Conservation (phyloP, 2,113 vertebrate species). For the Oophaga pumilio region DNA sequence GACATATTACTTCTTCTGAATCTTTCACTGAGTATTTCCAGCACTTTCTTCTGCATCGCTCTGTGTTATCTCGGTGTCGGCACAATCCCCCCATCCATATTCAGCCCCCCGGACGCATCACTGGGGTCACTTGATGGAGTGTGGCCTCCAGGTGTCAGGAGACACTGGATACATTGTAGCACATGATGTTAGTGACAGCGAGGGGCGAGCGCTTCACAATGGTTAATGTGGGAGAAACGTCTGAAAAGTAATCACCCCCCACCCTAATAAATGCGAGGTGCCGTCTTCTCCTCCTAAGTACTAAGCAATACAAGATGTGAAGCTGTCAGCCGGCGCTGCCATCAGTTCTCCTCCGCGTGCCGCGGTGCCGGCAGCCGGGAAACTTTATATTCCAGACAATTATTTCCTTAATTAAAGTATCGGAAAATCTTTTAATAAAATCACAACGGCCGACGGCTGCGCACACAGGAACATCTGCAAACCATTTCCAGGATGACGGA, state of each 20-base stretch:
- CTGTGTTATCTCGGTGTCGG: too few relatives aligned
- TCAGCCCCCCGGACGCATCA: neutral
- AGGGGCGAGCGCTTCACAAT: neutral
- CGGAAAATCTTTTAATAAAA: slow-evolving; percentile 21
- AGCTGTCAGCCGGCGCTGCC: neutral
- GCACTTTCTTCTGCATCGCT: neutral
- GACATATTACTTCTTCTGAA: too few relatives aligned
- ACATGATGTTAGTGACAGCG: neutral
- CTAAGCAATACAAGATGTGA: slow-evolving; percentile 1
- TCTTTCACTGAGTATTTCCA: neutral
- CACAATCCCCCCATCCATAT: neutral
- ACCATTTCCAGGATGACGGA: slow-evolving; percentile 13
- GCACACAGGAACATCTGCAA: neutral
- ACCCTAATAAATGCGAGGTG: neutral
- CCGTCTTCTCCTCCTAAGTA: neutral
- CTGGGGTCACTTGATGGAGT: slow-evolving; percentile 22
- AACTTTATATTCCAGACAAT: slow-evolving; percentile 27
- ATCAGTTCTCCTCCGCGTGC: neutral
- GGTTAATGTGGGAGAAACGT: neutral
- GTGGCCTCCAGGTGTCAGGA: neutral
- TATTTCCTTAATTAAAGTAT: slow-evolving; percentile 24
- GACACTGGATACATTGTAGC: slow-evolving; percentile 2
- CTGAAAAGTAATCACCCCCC: neutral
- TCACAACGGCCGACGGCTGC: neutral
- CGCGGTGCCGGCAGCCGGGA: neutral